Evolutionary conservation across 2,888 invertebrate genomes (phyloP).

Genomic region (Dicyrtomina minuta): DNA sequence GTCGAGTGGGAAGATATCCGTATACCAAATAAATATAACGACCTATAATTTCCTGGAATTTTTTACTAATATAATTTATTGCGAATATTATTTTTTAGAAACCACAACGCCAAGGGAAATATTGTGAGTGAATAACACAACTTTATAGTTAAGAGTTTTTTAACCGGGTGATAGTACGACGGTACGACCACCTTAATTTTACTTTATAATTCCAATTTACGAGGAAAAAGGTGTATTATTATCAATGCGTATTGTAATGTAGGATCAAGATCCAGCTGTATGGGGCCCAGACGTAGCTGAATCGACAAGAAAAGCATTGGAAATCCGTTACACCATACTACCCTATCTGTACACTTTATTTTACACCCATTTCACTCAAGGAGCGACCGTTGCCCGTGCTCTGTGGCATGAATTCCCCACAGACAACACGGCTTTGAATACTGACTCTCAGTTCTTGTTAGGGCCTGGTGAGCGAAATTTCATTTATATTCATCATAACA

Average conservation of each 20-base stretch:
- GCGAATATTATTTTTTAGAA: too few species aligned
- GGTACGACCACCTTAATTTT: not conserved
- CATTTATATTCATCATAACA: too few species aligned
- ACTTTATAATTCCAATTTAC: not conserved
- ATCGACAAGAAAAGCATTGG: constrained; percentile 67
- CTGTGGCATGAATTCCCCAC: constrained; percentile 53
- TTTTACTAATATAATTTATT: too few species aligned
- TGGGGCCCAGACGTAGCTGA: constrained; percentile 68
- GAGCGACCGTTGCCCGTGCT: constrained; percentile 55
- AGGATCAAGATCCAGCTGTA: constrained; percentile 83
- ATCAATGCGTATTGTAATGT: constrained; percentile 11
- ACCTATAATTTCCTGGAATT: too few species aligned
- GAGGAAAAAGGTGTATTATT: not conserved
- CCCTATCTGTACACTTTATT: constrained; percentile 81
- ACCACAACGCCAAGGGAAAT: constrained; percentile 12
- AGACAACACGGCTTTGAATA: constrained; percentile 51
- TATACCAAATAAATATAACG: too few species aligned
- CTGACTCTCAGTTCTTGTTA: constrained; percentile 56
- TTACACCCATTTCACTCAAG: constrained; percentile 68
- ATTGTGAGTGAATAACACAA: too few species aligned
- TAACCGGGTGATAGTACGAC: not conserved
- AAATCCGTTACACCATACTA: constrained; percentile 69
- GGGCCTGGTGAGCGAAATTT: constrained; percentile 53
- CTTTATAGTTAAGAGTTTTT: too few species aligned
- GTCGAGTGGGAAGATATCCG: too few species aligned